Conservation (phyloP, 2,888 invertebrate genomes). For the Phania funesta region DNA sequence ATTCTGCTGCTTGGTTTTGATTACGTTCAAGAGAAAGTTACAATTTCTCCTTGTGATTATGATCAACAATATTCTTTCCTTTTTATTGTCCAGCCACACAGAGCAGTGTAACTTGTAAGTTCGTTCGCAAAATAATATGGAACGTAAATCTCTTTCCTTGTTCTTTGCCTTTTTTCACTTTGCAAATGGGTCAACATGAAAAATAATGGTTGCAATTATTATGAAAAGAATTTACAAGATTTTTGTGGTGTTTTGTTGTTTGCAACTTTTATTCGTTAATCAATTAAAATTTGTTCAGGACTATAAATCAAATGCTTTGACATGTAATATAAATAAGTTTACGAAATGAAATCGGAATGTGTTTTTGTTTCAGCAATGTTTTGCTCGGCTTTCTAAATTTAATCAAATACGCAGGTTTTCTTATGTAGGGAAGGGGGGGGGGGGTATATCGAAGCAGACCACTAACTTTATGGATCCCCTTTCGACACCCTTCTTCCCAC, state of each 20-base stretch:
- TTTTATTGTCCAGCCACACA: slow-evolving; percentile 46
- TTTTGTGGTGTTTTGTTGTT: background rate
- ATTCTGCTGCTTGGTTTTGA: slow-evolving; percentile 55
- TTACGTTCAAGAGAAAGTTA: slow-evolving; percentile 63
- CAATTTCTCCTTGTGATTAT: slow-evolving; percentile 63
- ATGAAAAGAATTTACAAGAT: slow-evolving; percentile 42
- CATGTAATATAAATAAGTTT: no score
- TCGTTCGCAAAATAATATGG: slow-evolving; percentile 44
- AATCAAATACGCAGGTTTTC: no score
- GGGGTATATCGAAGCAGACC: no score
- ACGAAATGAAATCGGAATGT: no score
- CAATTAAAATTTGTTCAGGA: slow-evolving; percentile 12
- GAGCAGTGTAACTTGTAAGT: slow-evolving; percentile 28
- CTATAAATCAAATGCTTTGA: slow-evolving; percentile 23
- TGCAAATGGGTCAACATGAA: slow-evolving; percentile 61
- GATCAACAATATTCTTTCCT: slow-evolving; percentile 58
- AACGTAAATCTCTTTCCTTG: slow-evolving; percentile 50
- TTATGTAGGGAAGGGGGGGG: no score
- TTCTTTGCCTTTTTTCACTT: slow-evolving; percentile 4
- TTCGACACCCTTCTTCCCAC: no score
- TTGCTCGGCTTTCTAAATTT: no score
- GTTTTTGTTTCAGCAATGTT: no score
- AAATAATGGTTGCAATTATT: slow-evolving; percentile 51
- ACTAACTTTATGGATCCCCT: no score
- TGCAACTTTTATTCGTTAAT: background rate